Evolutionary conservation across 2,888 invertebrate species (phyloP), one percentile per base, ranked within the genome.

Genomic region (Zygothrica quintamaculata): DNA sequence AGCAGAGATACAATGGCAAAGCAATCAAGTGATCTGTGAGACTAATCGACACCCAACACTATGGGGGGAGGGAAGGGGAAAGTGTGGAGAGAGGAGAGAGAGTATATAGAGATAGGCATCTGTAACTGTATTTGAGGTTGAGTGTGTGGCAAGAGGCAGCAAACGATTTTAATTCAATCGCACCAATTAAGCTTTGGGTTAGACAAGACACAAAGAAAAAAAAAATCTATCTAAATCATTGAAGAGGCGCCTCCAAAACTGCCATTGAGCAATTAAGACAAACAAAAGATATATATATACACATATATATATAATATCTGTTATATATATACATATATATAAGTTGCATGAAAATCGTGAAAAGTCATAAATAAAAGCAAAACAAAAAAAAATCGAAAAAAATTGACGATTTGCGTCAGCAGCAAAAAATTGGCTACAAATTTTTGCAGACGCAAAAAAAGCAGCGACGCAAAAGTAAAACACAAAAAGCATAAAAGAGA

Each of bases 101-200:
- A 5, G 43, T 26, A 12, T 37, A 43, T 34, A 9, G 31, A 7
- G 22, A 29, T 22, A 51, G 36, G 43, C 40, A 34, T 51, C 39
- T 34, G n/a, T n/a, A n/a, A n/a, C n/a, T n/a, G n/a, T n/a, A n/a
- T n/a, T n/a, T n/a, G n/a, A n/a, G n/a, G n/a, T n/a, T n/a, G 18
- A 25, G 7, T 31, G 12, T 37, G 16, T 13, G n/a, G 44, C 85
- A 86, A 84, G 77, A 75, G 86, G 88, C 78, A 75, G 65, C 77
- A 87, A 89, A 89, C 76, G 87, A 85, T 80, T 89, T 89, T 90
- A 90, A 90, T 90, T 90, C 89, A 90, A 90, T 90, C 90, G 90
- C 90, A 90, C 90, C 90, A 90, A 90, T 90, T 90, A 89, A 90
- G 72, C 82, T n/a, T 53, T 67, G 61, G 62, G 74, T 72, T 64